These are phyloP conservation scores for Philypnodon macrostomus DNA, from an alignment of 2,797 vertebrate genomes.

Conservation along the genomic window DNA sequence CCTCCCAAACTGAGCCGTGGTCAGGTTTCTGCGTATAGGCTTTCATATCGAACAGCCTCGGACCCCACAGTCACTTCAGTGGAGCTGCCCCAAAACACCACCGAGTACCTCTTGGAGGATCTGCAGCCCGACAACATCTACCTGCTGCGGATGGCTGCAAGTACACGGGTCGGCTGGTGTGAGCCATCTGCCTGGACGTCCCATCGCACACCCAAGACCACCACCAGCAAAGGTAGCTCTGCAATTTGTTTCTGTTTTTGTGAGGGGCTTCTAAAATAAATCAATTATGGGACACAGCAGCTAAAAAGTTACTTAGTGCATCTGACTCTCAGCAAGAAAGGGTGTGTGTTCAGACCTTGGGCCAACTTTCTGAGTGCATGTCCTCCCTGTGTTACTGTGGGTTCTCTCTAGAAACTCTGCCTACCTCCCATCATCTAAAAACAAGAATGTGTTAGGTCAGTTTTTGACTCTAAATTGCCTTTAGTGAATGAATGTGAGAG, in stretches of 20 bases:
- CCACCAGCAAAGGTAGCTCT: slow-evolving; percentile 83
- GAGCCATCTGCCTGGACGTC: slow-evolving; percentile 93
- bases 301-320: too few relatives aligned
- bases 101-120: slow-evolving; percentile 80
- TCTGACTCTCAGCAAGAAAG: too few relatives aligned
- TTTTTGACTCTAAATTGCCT: too few relatives aligned
- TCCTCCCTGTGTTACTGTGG: too few relatives aligned
- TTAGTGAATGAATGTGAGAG: too few relatives aligned
- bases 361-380: too few relatives aligned
- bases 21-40: slow-evolving; percentile 83
- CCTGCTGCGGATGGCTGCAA: slow-evolving; percentile 88
- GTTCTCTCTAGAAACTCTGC: too few relatives aligned
- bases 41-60: slow-evolving; percentile 86
- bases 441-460: too few relatives aligned
- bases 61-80: slow-evolving; percentile 80
- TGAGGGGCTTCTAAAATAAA: too few relatives aligned
- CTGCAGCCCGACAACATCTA: slow-evolving; percentile 90
- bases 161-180: slow-evolving; percentile 91
- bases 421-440: too few relatives aligned
- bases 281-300: too few relatives aligned
- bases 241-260: background rate
- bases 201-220: slow-evolving; percentile 88
- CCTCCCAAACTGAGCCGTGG: slow-evolving; percentile 87
- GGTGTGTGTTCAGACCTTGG: too few relatives aligned
- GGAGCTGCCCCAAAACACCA: slow-evolving; percentile 82